These are phyloP conservation scores for Lysandra coridon DNA, from an alignment of 2,888 invertebrate species.

Conservation along the genomic window DNA sequence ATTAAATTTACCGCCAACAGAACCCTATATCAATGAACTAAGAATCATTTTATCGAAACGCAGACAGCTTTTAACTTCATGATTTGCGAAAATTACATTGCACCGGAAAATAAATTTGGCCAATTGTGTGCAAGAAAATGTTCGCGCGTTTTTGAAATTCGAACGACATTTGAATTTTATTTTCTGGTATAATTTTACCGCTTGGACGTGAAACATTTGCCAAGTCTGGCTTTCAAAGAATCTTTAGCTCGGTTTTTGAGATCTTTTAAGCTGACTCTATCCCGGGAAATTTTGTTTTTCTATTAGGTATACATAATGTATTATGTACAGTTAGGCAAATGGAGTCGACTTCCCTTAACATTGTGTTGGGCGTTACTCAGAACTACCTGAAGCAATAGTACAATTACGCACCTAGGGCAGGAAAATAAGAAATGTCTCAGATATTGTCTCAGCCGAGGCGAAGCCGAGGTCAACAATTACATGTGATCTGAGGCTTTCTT, in stretches of 20 bases:
- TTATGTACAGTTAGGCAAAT: too few species aligned
- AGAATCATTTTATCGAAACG: not conserved
- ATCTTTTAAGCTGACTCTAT: too few species aligned
- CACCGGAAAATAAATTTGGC: conserved; percentile 16
- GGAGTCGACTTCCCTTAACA: too few species aligned
- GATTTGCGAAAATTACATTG: conserved; percentile 15
- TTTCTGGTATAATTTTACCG: not conserved
- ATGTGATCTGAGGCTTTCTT: too few species aligned
- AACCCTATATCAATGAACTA: not conserved
- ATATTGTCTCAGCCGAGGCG: too few species aligned
- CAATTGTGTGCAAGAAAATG: conserved; percentile 6
- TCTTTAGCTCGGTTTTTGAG: not conserved
- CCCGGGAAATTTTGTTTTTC: too few species aligned
- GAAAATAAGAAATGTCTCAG: too few species aligned
- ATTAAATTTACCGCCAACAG: not conserved
- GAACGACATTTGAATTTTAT: not conserved
- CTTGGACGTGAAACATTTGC: not conserved
- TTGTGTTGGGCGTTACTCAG: too few species aligned
- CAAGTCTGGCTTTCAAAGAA: not conserved
- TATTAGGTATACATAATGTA: too few species aligned
- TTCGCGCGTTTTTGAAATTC: not conserved
- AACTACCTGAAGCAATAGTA: too few species aligned
- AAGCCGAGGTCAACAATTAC: too few species aligned
- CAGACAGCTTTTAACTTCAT: not conserved
- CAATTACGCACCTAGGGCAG: too few species aligned